Evolutionary conservation across 2,113 vertebrate genomes (phyloP), one percentile per base, ranked within the genome.

Genomic region (Trichomycterus rosablanca): DNA sequence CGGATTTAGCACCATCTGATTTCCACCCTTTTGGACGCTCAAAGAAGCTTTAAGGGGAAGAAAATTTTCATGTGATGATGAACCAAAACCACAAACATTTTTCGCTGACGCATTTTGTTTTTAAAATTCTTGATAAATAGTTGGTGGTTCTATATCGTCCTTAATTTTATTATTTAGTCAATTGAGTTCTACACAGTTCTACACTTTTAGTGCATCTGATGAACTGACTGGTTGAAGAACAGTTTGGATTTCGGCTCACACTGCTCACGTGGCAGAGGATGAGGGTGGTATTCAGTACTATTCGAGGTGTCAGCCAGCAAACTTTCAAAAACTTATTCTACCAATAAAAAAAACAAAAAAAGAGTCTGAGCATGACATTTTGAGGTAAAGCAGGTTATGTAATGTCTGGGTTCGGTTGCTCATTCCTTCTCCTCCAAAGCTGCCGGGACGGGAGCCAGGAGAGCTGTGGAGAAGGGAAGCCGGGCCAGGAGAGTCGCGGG

Each of bases 401-500:
- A 79, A 82, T 66, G 68, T 68, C 55, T 45, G 65, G 74, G 75
- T 59, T 45, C 56, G 68, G 24, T 34, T 71, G 63, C 77, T 71
- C 66, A 76, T 70, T 70, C 66, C 67, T 81, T 74, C 67, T 53
- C 64, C 65, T 73, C 51, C 8, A 3, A 54, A 44, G 73, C 68
- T 57, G 68, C 76, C 76, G 72, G 81, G 77, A 70, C 50, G 7
- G 1, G 22, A 23, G 70, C 76, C 76, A 81, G 74, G n/a, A 67
- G 48, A 55, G 67, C 63, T 75, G 65, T 66, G n/a, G 66, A 72
- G 72, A 74, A 63, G 11, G 65, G 67, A 81, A 69, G 70, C 70
- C 63, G 60, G 66, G 70, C 76, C 70, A 75, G 74, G 59, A 80
- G 64, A 75, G 74, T 74, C 76, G 53, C 56, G 65, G 74, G 70